Evolutionary conservation across 2,113 vertebrate genomes (phyloP).

Genomic region (Hyaena hyaena): DNA sequence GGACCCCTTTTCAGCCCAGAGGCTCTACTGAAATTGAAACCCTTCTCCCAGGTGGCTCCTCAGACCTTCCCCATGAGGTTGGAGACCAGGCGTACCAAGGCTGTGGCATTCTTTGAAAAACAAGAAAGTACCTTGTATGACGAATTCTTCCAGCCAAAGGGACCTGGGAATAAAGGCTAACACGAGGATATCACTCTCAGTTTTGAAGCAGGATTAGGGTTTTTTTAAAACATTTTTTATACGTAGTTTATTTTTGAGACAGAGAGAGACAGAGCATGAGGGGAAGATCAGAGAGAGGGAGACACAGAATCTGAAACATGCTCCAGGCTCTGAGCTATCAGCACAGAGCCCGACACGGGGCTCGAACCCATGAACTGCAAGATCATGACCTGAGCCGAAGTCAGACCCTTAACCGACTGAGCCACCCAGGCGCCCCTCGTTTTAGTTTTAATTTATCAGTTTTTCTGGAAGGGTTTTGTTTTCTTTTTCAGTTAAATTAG

Average conservation of each 20-base stretch:
- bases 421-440: neutral
- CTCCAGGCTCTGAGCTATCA: no score
- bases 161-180: neutral
- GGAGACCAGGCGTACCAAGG: no score
- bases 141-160: neutral
- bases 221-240: no score
- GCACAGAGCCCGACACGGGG: no score
- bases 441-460: slow-evolving; percentile 7
- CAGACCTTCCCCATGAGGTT: no score
- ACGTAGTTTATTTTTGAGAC: no score
- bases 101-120: neutral
- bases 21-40: neutral
- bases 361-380: no score
- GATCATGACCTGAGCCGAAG: no score
- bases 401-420: no score
- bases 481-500: slow-evolving; percentile 5
- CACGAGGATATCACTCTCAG: neutral
- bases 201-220: neutral
- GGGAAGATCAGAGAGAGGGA: no score
- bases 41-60: neutral
- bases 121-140: neutral
- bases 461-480: neutral
- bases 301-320: no score
- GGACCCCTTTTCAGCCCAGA: neutral
- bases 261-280: no score